Conservation (phyloP, 2,888 invertebrate species). For the Harpagoxenus sublaevis region DNA sequence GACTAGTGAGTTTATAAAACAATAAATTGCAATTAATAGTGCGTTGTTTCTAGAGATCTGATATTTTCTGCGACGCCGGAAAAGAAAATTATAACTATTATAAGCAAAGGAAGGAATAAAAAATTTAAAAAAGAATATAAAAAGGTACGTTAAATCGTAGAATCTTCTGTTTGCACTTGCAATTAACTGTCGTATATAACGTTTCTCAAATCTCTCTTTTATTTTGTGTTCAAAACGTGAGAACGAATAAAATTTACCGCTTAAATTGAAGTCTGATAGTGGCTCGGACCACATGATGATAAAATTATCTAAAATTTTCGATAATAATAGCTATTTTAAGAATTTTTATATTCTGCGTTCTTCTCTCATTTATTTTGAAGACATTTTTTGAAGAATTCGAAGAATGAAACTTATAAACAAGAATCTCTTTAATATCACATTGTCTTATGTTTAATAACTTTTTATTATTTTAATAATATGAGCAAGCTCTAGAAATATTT, state of each 20-base stretch:
- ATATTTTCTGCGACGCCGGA: background rate
- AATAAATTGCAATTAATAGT: background rate
- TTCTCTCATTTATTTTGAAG: background rate
- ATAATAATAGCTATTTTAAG: background rate
- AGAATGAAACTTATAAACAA: background rate
- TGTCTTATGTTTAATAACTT: background rate
- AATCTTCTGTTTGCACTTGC: slow-evolving; percentile 41
- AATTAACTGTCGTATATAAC: slow-evolving; percentile 19
- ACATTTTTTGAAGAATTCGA: background rate
- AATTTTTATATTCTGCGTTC: background rate
- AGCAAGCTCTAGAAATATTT: background rate
- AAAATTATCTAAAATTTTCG: background rate
- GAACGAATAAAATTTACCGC: background rate
- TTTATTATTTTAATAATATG: background rate
- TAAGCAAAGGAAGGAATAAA: background rate
- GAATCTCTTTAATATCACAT: background rate
- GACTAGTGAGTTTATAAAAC: background rate
- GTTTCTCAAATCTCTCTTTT: slow-evolving; percentile 20
- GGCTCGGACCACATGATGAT: background rate
- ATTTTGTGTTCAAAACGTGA: background rate
- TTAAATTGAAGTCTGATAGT: slow-evolving; percentile 1
- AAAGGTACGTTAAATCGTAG: slow-evolving; percentile 27
- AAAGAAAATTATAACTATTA: background rate
- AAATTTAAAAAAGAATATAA: slow-evolving; percentile 24
- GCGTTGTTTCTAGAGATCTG: background rate